These are phyloP conservation scores for Oscheius sp. DNA, from an alignment of 2,888 invertebrate genomes.

Conservation along the genomic window DNA sequence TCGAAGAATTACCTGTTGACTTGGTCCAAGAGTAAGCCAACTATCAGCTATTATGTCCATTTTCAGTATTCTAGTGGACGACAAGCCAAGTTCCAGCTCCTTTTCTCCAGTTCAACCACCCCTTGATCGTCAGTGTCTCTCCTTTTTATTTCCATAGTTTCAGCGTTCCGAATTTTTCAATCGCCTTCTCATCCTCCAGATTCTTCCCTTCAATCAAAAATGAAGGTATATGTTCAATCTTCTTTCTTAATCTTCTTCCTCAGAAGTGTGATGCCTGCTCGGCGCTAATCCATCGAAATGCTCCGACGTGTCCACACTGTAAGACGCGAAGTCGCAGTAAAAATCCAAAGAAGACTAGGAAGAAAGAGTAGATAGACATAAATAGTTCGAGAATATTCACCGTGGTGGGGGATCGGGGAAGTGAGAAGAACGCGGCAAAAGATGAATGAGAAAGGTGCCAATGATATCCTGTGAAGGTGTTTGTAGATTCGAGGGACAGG, in stretches of 20 bases:
- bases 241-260: background rate
- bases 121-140: background rate
- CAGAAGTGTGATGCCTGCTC: conserved; percentile 73
- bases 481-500: no score
- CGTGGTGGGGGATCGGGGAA: no score
- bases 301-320: conserved; percentile 97
- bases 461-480: no score
- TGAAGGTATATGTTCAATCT: background rate
- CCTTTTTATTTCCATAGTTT: background rate
- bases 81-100: background rate
- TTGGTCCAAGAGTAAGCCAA: conserved; percentile 9
- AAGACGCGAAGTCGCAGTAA: conserved; percentile 50
- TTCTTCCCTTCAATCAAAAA: background rate
- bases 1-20: background rate
- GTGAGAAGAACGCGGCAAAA: no score
- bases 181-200: background rate
- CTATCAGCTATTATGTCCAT: background rate
- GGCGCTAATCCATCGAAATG: conserved; percentile 81
- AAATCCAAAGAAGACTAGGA: conserved; percentile 41
- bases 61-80: conserved; percentile 16
- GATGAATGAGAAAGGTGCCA: no score
- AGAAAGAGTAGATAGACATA: background rate
- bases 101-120: conserved; percentile 5
- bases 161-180: conserved; percentile 7
- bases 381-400: background rate